A percentile compares a stretch with the other conserved stretches of the same genome.
Conservation (phyloP, 2,797 vertebrate species). For the Propithecus deckenii region DNA sequence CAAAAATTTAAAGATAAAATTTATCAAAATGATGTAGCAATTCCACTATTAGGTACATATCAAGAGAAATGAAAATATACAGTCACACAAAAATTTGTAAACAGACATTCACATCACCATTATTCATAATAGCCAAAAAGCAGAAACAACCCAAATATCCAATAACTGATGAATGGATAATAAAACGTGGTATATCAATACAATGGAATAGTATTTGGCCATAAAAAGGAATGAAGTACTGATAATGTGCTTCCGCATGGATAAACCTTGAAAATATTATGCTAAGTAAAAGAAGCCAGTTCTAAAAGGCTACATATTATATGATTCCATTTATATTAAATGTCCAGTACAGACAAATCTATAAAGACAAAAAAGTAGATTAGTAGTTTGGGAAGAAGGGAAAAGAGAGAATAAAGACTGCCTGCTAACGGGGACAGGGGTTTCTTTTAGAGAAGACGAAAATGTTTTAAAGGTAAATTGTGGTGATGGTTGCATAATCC, state of each 20-base stretch:
- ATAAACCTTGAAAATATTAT: neutral
- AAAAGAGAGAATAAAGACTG: neutral
- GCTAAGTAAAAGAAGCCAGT: conserved; percentile 22
- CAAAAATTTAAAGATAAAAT: conserved; percentile 30
- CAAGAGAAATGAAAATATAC: conserved; percentile 1
- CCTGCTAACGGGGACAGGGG: neutral
- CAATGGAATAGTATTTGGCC: neutral
- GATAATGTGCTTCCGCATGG: neutral
- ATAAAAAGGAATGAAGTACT: conserved; percentile 39
- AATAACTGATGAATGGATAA: neutral
- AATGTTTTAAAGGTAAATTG: conserved; percentile 10
- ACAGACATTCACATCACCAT: conserved; percentile 4
- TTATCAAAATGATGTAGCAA: conserved; percentile 1
- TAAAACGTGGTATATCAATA: neutral
- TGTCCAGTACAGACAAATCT: neutral
- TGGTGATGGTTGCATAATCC: neutral
- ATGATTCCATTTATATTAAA: conserved; percentile 16
- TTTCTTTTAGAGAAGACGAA: neutral
- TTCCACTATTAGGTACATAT: neutral
- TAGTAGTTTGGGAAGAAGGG: neutral
- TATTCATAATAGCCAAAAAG: conserved; percentile 18
- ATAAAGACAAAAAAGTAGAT: neutral
- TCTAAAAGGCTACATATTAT: neutral
- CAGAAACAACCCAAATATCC: neutral
- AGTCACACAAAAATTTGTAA: neutral